Base-by-base conservation (phyloP, 1,140 invertebrate species). In the Heliconius hermathena region DNA sequence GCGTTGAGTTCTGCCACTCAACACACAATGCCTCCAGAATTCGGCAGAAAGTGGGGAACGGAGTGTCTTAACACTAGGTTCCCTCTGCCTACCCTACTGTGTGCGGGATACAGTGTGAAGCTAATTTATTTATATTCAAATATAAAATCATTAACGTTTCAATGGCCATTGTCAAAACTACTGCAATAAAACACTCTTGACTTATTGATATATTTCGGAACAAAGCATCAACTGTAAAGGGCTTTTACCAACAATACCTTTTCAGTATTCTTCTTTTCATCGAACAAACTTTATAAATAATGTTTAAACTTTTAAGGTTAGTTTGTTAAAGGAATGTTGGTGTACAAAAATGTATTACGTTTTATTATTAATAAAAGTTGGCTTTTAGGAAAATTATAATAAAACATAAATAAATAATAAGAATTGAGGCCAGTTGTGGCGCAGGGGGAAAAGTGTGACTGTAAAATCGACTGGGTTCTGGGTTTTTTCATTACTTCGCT, bases 111-210 rank as follows among this genome's bases (percentile, higher is more conserved):
- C 26, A 26, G 26, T 1, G 26, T 26, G 26, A 26, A 26, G 26
- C 26, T 26, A 1, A 26, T 26, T 26, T 6, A 36, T 71, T 36
- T 33, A 33, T n/a, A 3, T 29, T 66, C 11, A 13, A 26, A 66
- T 9, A 29, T 66, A 16, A 29, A 29, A 72, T 72, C 36, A 41
- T 72, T 72, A 41, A 72, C 33, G 8, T 38, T 72, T 38, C n/a
- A 72, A 72, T 38, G 0, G 71, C 38, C 33, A 2, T 9, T 22
- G 71, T 72, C 38, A 36, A 72, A 72, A 72, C 33, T 66, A 66
- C 60, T 66, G n/a, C 71, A 72, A 72, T 72, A 72, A 72, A 72
- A 72, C 36, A 72, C 71, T 36, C 71, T 72, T 66, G 71, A 41
- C 36, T 72, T 72, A 72, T 72, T 72, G 71, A 72, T 72, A 72